Evolutionary conservation across 2,797 vertebrate genomes (phyloP).

Genomic region (Tarsius wallacei): DNA sequence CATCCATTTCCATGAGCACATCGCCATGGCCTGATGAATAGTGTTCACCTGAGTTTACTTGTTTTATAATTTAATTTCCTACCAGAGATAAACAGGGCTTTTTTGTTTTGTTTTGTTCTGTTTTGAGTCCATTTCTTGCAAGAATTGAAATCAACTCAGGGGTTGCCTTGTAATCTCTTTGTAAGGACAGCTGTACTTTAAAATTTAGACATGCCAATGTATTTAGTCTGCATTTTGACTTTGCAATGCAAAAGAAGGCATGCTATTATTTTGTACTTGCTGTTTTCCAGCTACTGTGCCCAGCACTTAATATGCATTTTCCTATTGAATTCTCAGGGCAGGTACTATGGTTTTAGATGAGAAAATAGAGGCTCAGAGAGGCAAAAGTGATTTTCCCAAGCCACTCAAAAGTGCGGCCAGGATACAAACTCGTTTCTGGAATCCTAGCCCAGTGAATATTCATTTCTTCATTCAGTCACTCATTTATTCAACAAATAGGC

Average conservation of each 20-base stretch:
- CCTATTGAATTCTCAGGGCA: background rate
- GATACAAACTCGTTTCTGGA: background rate
- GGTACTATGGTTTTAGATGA: background rate
- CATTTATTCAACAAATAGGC: accelerated
- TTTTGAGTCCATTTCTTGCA: background rate
- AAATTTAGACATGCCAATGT: background rate
- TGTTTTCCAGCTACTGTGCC: background rate
- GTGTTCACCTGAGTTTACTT: background rate
- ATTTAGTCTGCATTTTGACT: background rate
- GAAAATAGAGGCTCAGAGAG: background rate
- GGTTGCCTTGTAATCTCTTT: background rate
- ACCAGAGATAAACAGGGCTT: background rate
- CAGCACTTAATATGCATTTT: background rate
- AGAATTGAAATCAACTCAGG: constrained; percentile 15
- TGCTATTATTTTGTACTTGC: background rate
- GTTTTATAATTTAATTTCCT: constrained; percentile 60
- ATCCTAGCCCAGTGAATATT: background rate
- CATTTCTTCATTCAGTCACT: background rate
- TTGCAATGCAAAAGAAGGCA: background rate
- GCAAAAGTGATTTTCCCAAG: too few relatives aligned
- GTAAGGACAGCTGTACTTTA: background rate
- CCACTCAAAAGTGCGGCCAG: background rate
- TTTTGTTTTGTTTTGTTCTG: background rate
- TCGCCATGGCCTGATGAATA: background rate
- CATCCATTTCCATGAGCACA: background rate